Conservation (phyloP, 2,888 invertebrate genomes). For the Litoditis marina region DNA sequence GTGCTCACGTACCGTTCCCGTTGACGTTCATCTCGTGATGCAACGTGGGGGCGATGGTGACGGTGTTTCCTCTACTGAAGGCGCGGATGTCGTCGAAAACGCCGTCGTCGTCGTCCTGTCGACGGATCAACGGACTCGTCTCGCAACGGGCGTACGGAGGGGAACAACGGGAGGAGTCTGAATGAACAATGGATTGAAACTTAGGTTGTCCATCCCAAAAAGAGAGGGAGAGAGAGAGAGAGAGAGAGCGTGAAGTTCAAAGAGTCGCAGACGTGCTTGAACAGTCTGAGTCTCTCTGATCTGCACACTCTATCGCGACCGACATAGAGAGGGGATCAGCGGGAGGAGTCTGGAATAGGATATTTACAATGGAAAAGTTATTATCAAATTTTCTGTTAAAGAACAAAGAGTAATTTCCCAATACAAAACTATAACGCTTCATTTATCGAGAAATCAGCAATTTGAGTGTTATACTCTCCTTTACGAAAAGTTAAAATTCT, state of each 20-base stretch:
- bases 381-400: neutral
- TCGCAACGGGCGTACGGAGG: conserved; percentile 42
- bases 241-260: conserved; percentile 3
- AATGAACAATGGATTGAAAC: neutral
- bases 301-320: too few species aligned
- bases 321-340: conserved; percentile 42
- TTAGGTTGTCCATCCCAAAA: neutral
- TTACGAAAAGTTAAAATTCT: too few species aligned
- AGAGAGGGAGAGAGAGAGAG: conserved; percentile 4
- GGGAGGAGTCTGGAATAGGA: conserved; percentile 25
- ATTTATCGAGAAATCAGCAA: too few species aligned
- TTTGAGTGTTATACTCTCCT: too few species aligned
- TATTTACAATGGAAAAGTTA: neutral
- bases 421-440: too few species aligned
- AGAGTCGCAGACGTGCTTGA: neutral
- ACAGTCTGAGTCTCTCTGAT: too few species aligned
- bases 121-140: conserved; percentile 32
- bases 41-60: conserved; percentile 29
- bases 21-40: conserved; percentile 18
- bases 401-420: neutral
- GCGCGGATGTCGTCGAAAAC: conserved; percentile 43
- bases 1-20: conserved; percentile 14
- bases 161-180: conserved; percentile 37
- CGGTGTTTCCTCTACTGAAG: conserved; percentile 35
- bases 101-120: conserved; percentile 31